Evolutionary conservation across 2,888 invertebrate species (phyloP).

Genomic region (Sthenelais limicola): DNA sequence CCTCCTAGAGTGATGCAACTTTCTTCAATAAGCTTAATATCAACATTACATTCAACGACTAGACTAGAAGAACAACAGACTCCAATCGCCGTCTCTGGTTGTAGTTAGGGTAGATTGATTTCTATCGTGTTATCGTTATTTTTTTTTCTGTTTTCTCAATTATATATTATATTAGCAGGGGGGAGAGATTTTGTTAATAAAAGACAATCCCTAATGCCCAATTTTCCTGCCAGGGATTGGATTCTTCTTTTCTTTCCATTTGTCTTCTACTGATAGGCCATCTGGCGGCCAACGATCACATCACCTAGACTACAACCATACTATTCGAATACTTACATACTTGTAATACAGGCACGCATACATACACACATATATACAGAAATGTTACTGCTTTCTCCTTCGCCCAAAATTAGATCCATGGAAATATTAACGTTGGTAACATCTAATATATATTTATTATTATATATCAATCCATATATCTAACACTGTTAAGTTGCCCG

Average conservation of each 20-base stretch:
- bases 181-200: too few relatives aligned
- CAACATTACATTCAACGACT: slow-evolving; percentile 35
- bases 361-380: not conserved
- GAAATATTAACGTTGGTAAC: too few relatives aligned
- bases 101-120: too few relatives aligned
- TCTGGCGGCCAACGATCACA: not conserved
- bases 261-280: slow-evolving; percentile 3
- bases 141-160: too few relatives aligned
- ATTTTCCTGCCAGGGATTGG: not conserved
- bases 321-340: slow-evolving; percentile 5
- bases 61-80: slow-evolving; percentile 28
- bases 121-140: too few relatives aligned
- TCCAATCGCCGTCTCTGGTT: not conserved
- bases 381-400: too few relatives aligned
- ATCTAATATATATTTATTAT: not conserved
- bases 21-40: slow-evolving; percentile 17
- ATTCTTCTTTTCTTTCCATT: not conserved
- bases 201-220: too few relatives aligned
- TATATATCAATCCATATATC: slow-evolving; percentile 13
- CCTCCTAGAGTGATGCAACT: slow-evolving; percentile 31
- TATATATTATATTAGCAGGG: too few relatives aligned
- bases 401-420: too few relatives aligned
- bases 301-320: slow-evolving; percentile 38
- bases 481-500: slow-evolving; percentile 30
- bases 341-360: not conserved